These are phyloP conservation scores for Trichogramma pretiosum DNA, from an alignment of 1,140 invertebrate species.

Conservation along the genomic window DNA sequence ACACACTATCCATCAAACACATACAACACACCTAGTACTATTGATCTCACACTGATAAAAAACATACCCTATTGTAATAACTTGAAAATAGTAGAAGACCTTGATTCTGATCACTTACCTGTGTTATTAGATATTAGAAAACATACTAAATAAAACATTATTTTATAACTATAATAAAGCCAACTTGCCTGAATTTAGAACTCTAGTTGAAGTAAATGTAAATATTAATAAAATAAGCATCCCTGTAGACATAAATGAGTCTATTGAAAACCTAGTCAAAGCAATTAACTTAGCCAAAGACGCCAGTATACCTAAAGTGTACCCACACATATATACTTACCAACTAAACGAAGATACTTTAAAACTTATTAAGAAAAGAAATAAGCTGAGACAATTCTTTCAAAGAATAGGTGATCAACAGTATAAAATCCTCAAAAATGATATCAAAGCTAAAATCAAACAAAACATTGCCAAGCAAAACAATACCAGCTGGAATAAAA, in stretches of 20 bases:
- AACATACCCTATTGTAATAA: neutral
- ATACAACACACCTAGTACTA: neutral
- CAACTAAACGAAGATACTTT: too few relatives aligned
- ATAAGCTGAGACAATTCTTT: neutral
- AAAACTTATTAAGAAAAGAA: conserved; percentile 9
- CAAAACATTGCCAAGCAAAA: conserved; percentile 1
- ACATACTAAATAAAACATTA: neutral
- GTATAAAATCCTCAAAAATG: conserved; percentile 2
- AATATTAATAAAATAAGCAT: too few relatives aligned
- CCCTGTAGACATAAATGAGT: too few relatives aligned
- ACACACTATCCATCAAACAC: neutral
- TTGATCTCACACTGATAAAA: conserved; percentile 6
- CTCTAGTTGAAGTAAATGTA: too few relatives aligned
- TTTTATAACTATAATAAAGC: neutral
- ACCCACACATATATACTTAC: too few relatives aligned
- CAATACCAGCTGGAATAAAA: conserved; percentile 6
- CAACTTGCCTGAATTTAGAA: neutral
- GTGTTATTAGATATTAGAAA: neutral
- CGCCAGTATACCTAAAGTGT: conserved; percentile 3
- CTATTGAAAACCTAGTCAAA: too few relatives aligned
- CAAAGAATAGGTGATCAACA: neutral
- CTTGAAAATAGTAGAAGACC: neutral
- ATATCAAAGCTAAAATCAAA: neutral
- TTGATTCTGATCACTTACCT: neutral
- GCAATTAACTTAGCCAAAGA: too few relatives aligned